A percentile compares a stretch with the other conserved stretches of the same genome.
Conservation (phyloP, 2,797 vertebrate genomes). For the Lutjanus campechanus region DNA sequence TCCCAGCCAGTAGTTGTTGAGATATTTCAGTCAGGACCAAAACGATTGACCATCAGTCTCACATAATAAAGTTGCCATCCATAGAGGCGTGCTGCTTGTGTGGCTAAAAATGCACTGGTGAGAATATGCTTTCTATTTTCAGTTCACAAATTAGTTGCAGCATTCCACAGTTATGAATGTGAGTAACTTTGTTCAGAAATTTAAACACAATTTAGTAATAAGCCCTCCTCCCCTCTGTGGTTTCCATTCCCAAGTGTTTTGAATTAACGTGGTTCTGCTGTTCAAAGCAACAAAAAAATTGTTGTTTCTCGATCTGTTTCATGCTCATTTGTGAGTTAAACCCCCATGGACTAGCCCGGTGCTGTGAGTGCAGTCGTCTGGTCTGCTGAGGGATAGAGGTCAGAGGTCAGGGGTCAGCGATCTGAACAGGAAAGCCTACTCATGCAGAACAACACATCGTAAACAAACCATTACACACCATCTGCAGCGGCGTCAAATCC, state of each 20-base stretch:
- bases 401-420: constrained; percentile 69
- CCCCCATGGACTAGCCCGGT: constrained; percentile 1
- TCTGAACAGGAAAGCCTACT: constrained; percentile 74
- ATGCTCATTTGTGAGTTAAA: constrained; percentile 30
- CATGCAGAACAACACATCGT: constrained; percentile 74
- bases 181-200: background rate
- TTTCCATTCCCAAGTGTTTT: constrained; percentile 4
- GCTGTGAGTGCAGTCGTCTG: constrained; percentile 51
- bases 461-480: constrained; percentile 83
- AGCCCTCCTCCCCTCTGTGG: background rate
- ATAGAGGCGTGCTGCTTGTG: background rate
- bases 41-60: background rate
- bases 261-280: constrained; percentile 14
- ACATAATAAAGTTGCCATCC: background rate
- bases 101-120: background rate
- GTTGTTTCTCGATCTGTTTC: constrained; percentile 1
- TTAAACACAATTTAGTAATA: background rate
- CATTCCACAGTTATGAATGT: no score
- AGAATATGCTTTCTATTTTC: background rate
- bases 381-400: constrained; percentile 55
- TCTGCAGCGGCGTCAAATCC: constrained; percentile 75
- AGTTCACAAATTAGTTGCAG: background rate
- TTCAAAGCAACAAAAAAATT: background rate
- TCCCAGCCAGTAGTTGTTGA: background rate
- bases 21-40: background rate